phyloP scores from a whole-genome alignment of 1,140 invertebrate species.

The Temnothorax longispinosus region DNA sequence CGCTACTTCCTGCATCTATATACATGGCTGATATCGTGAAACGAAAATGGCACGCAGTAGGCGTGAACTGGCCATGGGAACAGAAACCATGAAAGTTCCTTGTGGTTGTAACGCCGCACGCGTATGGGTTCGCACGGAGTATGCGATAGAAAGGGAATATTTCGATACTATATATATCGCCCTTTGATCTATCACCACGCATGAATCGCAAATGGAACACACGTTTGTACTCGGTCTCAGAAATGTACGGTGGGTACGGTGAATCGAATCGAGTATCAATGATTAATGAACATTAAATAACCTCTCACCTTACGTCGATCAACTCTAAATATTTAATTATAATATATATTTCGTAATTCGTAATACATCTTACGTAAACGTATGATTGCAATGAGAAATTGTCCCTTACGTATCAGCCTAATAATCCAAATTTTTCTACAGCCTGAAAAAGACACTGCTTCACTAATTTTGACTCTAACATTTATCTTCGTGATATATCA shows the following conservation, averaged over 20 bases:
- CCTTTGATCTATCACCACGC: slow-evolving; percentile 35
- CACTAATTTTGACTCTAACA: background rate
- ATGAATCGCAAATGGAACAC: slow-evolving; percentile 7
- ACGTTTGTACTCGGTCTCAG: background rate
- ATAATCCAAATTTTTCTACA: background rate
- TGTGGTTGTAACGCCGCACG: background rate
- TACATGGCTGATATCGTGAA: slow-evolving; percentile 21
- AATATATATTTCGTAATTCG: background rate
- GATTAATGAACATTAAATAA: slow-evolving; percentile 5
- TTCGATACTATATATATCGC: slow-evolving; percentile 30
- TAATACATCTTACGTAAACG: background rate
- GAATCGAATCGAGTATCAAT: background rate
- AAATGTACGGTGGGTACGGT: background rate
- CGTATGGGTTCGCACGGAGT: background rate
- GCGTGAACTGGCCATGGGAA: slow-evolving; percentile 73
- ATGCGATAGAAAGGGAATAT: slow-evolving; percentile 18
- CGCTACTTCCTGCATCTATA: background rate
- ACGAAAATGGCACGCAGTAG: slow-evolving; percentile 36
- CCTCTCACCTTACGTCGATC: background rate
- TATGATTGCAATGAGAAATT: background rate
- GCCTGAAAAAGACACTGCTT: background rate
- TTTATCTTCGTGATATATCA: background rate
- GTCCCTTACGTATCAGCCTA: background rate
- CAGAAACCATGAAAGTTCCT: slow-evolving; percentile 77
- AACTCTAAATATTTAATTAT: background rate